Conservation (phyloP, 2,797 vertebrate species). For the Hippoglossus hippoglossus region DNA sequence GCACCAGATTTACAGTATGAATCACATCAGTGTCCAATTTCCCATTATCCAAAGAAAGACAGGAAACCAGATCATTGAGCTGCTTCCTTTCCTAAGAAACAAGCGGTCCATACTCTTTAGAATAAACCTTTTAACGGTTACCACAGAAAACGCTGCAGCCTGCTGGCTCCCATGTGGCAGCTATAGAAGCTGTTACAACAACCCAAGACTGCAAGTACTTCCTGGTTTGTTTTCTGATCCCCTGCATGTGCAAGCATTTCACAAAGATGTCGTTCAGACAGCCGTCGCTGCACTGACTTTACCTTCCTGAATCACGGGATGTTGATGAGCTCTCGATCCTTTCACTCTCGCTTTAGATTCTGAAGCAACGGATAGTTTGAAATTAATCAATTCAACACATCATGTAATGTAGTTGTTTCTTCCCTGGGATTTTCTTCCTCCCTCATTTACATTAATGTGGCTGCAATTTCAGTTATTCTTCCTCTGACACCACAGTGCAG, state of each 20-base stretch:
- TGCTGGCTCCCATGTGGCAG: background rate
- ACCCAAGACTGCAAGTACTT: background rate
- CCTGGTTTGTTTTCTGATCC: background rate
- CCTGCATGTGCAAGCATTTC: background rate
- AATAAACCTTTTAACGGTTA: too few species aligned
- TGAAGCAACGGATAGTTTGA: background rate
- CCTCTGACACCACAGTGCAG: background rate
- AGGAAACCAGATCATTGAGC: background rate
- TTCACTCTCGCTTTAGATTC: too few species aligned
- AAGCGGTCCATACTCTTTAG: too few species aligned
- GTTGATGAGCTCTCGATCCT: too few species aligned
- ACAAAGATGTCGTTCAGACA: background rate
- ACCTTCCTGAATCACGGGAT: background rate
- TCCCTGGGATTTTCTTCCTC: background rate
- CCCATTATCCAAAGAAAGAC: background rate
- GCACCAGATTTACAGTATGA: background rate
- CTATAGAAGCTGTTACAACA: background rate
- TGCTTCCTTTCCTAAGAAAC: background rate
- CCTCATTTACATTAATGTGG: slow-evolving; percentile 34
- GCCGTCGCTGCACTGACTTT: background rate
- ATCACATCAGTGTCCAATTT: background rate
- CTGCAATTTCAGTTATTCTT: slow-evolving; percentile 27
- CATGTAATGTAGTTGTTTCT: background rate
- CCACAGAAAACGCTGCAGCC: background rate
- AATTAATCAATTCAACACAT: background rate